Percentiles rank a stretch among this genome's conserved stretches.
phyloP scores from a whole-genome alignment of 2,888 invertebrate genomes.

The Pyrrhia umbra region DNA sequence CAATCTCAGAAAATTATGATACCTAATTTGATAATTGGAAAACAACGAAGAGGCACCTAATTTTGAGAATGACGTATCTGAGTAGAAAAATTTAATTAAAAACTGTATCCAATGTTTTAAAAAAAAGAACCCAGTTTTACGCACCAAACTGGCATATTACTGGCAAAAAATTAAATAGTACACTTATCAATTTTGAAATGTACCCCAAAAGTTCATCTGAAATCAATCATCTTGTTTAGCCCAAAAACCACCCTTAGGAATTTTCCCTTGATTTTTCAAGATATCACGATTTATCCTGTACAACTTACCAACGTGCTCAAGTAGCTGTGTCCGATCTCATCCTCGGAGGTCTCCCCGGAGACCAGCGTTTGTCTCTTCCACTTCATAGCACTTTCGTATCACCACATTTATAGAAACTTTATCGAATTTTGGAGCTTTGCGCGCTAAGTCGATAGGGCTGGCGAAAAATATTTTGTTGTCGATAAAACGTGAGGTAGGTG shows the following conservation, averaged over 20 bases:
- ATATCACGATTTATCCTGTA: neutral
- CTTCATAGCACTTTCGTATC: constrained; percentile 73
- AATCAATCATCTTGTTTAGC: too few species aligned
- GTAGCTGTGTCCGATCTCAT: constrained; percentile 87
- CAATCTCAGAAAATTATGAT: neutral
- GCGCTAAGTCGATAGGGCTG: constrained; percentile 36
- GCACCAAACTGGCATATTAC: too few species aligned
- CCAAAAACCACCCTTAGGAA: neutral
- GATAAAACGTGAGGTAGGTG: neutral
- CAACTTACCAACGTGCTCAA: constrained; percentile 86
- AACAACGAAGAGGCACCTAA: neutral
- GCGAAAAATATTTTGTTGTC: constrained; percentile 14
- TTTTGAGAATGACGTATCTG: neutral
- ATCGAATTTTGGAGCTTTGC: constrained; percentile 26
- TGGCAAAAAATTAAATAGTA: too few species aligned
- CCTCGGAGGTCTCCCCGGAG: constrained; percentile 86
- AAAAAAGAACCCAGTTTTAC: too few species aligned
- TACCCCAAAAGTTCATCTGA: too few species aligned
- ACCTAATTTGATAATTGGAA: neutral
- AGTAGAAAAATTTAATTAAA: neutral
- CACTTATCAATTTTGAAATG: too few species aligned
- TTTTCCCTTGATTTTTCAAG: neutral
- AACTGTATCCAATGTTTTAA: neutral
- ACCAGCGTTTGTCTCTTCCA: constrained; percentile 80
- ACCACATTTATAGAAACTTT: constrained; percentile 46